Evolutionary conservation across 2,113 vertebrate species (phyloP).

Genomic region (Phrynocephalus versicolor): DNA sequence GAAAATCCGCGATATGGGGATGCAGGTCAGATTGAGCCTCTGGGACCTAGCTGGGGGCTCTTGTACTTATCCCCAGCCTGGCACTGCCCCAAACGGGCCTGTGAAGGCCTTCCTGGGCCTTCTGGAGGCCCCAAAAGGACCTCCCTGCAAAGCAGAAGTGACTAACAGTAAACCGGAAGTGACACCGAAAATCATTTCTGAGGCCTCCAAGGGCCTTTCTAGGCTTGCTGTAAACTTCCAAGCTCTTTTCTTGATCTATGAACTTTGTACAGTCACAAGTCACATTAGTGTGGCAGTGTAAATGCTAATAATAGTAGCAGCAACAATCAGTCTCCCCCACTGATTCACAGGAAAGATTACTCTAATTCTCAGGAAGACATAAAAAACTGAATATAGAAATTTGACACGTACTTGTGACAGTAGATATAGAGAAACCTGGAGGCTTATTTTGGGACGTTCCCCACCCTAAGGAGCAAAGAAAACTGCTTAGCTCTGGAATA

Average conservation of each 20-base stretch:
- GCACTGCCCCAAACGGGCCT: no score
- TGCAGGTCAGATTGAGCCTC: no score
- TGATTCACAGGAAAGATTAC: neutral
- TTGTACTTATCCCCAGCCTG: no score
- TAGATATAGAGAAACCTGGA: slow-evolving; percentile 95
- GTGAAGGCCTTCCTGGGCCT: no score
- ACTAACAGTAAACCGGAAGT: no score
- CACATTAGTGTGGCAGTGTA: neutral
- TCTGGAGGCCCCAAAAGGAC: no score
- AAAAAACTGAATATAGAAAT: neutral
- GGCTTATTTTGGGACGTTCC: slow-evolving; percentile 92
- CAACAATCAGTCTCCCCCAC: neutral
- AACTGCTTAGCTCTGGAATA: neutral
- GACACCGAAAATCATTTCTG: no score
- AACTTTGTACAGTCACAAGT: no score
- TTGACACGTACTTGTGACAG: slow-evolving; percentile 88
- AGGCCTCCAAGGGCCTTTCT: neutral
- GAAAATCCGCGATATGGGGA: no score
- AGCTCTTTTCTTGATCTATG: no score
- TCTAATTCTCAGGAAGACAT: neutral
- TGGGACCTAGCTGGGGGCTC: no score
- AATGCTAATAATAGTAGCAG: neutral
- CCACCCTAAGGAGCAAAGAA: slow-evolving; percentile 75
- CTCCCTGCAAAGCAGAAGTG: no score
- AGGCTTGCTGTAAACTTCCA: neutral